phyloP scores from a whole-genome alignment of 2,797 vertebrate species.

The Thalassophryne amazonica region DNA sequence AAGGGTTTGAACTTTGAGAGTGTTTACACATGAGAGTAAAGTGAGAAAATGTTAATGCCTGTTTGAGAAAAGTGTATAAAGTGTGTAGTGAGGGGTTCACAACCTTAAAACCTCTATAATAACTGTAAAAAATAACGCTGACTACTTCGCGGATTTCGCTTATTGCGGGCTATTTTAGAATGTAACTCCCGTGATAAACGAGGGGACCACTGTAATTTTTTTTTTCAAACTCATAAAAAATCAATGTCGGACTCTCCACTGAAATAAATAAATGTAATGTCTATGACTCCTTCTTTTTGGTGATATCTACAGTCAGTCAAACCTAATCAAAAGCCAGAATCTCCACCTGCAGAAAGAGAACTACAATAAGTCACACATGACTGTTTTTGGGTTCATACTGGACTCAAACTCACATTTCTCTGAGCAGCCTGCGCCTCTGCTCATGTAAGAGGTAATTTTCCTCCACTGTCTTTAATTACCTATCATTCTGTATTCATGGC shows the following conservation, averaged over 20 bases:
- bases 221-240: slow-evolving; percentile 21
- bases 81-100: too few relatives aligned
- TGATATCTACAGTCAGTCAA: slow-evolving; percentile 71
- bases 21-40: too few relatives aligned
- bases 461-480: slow-evolving; percentile 77
- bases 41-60: too few relatives aligned
- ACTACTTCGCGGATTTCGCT: too few relatives aligned
- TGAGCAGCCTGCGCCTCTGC: slow-evolving; percentile 30
- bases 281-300: slow-evolving; percentile 42
- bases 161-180: too few relatives aligned
- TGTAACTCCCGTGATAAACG: too few relatives aligned
- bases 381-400: slow-evolving; percentile 22
- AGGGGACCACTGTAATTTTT: too few relatives aligned
- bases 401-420: slow-evolving; percentile 17
- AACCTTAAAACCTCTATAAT: too few relatives aligned
- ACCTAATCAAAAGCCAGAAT: slow-evolving; percentile 70
- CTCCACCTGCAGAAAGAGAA: slow-evolving; percentile 54
- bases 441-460: slow-evolving; percentile 68
- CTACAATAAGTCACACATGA: slow-evolving; percentile 57
- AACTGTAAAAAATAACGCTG: too few relatives aligned
- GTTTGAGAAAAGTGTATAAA: too few relatives aligned
- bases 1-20: too few relatives aligned
- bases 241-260: slow-evolving; percentile 20
- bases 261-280: slow-evolving; percentile 37
- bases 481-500: slow-evolving; percentile 74